These are phyloP conservation scores for Etheostoma perlongum DNA, from an alignment of 2,797 vertebrate species.

Conservation along the genomic window DNA sequence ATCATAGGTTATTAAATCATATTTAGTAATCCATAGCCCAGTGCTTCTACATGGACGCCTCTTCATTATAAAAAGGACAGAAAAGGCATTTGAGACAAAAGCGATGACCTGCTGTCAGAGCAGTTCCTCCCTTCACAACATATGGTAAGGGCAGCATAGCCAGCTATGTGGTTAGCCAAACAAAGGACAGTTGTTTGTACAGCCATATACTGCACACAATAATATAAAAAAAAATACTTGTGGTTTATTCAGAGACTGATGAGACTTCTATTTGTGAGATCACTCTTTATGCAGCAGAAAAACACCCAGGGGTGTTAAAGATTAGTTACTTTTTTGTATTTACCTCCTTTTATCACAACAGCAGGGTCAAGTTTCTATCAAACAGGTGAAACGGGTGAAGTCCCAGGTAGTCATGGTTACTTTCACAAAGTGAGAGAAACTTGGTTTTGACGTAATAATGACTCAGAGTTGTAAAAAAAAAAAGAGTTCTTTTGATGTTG, in stretches of 20 bases:
- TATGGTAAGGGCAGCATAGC: conserved; percentile 22
- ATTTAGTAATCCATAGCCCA: conserved; percentile 40
- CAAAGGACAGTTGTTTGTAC: conserved; percentile 57
- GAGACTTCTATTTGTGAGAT: background rate
- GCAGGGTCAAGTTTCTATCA: conserved; percentile 14
- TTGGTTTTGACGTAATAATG: conserved; percentile 57
- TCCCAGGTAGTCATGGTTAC: conserved; percentile 25
- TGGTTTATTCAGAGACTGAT: conserved; percentile 7
- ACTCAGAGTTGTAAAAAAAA: conserved; percentile 40
- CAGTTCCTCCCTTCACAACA: conserved; percentile 26
- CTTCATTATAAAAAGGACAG: conserved; percentile 20
- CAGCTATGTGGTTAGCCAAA: conserved; percentile 52
- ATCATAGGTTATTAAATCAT: conserved; percentile 59
- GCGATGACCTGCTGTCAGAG: conserved; percentile 28
- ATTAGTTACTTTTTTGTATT: conserved; percentile 1
- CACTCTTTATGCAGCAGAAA: conserved; percentile 18
- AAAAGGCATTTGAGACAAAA: conserved; percentile 26
- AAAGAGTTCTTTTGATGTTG: conserved; percentile 60
- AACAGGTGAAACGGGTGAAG: conserved; percentile 29
- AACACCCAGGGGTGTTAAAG: background rate
- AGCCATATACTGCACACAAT: conserved; percentile 42
- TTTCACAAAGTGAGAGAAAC: conserved; percentile 48
- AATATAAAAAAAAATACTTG: conserved; percentile 24
- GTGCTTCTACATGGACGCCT: conserved; percentile 8
- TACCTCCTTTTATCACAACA: conserved; percentile 1